Base-by-base conservation (phyloP, 1,140 invertebrate genomes). In the Teleogryllus occipitalis region DNA sequence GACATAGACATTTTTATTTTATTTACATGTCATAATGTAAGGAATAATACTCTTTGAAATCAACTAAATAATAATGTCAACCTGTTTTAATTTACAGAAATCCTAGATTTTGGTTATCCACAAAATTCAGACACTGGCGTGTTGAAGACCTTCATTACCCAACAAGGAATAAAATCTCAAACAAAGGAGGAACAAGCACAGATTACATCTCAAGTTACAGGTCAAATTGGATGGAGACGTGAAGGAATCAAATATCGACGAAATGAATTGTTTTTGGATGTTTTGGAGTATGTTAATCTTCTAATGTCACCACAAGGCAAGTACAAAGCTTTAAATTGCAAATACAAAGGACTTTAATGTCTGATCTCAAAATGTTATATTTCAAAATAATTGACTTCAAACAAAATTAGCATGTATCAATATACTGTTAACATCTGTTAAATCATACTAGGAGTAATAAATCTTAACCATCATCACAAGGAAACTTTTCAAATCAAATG, bases 61-160 rank as follows among this genome's bases (percentile, higher is more conserved):
- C 27, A 39, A 39, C 27, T 39, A 39, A 1, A 39, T 39, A 39
- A 39, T 39, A 39, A 39, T 39, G 27, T 39, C 27, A 39, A 39
- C 27, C 27, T 5, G 5, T 39, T 39, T 39, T 83, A 80, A 82
- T 82, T 89, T 89, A 49, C 86, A 97, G 98, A 99, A 91, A 99
- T 99, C 84, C 88, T 99, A 81, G 98, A 99, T 87, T 99, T 99
- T 91, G 98, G 98, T 7, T 99, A 99, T 86, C 98, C 98, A 7
- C 98, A 99, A 88, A 99, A 99, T 86, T 99, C 98, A 22, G 98
- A 99, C 86, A 98, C 98, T 10, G 98, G 98, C 46, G 98, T 99
- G 27, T 87, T 99, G 82, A 99, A 99, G 86, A 99, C 98, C 4
- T 99, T 99, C 84, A 99, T 99, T 81, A 99, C 98, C 80, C 98